Evolutionary conservation across 2,113 vertebrate genomes (phyloP).

Genomic region (Eolophus roseicapilla): DNA sequence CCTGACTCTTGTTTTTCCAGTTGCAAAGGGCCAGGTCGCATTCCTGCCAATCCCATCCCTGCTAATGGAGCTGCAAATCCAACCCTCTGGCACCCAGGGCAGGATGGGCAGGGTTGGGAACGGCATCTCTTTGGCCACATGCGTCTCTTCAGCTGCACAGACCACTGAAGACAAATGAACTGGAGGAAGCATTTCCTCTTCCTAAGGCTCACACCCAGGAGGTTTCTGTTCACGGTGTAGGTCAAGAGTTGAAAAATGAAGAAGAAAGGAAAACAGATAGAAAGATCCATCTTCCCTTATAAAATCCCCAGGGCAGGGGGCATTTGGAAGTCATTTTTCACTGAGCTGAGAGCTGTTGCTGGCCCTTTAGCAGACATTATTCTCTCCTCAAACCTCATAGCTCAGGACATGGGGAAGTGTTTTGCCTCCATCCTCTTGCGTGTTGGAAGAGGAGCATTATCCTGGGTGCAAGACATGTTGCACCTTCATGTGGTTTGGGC

Average conservation of each 20-base stretch:
- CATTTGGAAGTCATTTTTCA: constrained; percentile 51
- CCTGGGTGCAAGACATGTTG: not conserved
- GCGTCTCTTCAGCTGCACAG: not conserved
- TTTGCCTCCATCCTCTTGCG: accelerated
- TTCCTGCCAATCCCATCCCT: no score
- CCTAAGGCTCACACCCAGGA: not conserved
- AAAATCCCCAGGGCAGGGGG: constrained; percentile 33
- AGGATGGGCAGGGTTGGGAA: not conserved
- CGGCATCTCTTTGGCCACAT: not conserved
- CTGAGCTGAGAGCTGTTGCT: not conserved
- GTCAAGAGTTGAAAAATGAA: constrained; percentile 56
- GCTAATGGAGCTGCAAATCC: accelerated
- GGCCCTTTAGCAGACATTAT: not conserved
- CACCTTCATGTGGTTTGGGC: not conserved
- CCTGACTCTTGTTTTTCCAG: not conserved
- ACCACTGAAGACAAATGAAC: not conserved
- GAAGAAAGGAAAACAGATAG: constrained; percentile 29
- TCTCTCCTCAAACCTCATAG: not conserved
- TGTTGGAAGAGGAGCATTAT: not conserved
- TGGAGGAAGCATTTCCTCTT: constrained; percentile 50
- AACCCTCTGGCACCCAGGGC: accelerated
- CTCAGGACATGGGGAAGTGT: not conserved
- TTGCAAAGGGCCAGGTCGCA: not conserved
- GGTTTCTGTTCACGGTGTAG: constrained; percentile 6
- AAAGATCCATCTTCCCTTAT: constrained; percentile 43